These are phyloP conservation scores for Euproctis similis DNA, from an alignment of 2,888 invertebrate species.

Conservation along the genomic window DNA sequence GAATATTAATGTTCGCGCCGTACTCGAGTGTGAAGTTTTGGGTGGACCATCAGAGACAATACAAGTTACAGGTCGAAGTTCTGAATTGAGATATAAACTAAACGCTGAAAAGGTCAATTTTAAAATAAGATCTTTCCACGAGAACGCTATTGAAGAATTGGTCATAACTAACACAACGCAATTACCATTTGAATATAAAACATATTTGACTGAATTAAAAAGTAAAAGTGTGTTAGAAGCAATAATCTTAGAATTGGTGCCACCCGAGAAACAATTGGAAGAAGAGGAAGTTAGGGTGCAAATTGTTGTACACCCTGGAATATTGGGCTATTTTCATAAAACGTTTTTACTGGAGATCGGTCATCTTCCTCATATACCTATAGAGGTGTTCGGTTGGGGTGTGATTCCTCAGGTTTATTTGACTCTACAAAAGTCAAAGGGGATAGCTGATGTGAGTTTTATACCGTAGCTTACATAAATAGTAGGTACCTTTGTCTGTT, in stretches of 20 bases:
- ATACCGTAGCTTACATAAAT: too few species aligned
- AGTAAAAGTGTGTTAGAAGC: constrained; percentile 51
- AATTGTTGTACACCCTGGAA: constrained; percentile 70
- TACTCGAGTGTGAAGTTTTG: constrained; percentile 67
- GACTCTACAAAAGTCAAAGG: constrained; percentile 51
- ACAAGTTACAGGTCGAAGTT: constrained; percentile 65
- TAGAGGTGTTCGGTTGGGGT: constrained; percentile 75
- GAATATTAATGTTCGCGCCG: constrained; percentile 60
- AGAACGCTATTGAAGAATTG: constrained; percentile 46
- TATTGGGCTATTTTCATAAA: constrained; percentile 70
- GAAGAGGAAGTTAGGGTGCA: constrained; percentile 50
- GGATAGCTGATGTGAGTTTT: background rate
- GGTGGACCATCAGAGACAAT: constrained; percentile 75
- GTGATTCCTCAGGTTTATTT: constrained; percentile 77
- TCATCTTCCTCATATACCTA: constrained; percentile 65
- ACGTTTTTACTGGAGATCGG: constrained; percentile 69
- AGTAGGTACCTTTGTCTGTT: too few species aligned
- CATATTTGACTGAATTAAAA: constrained; percentile 44
- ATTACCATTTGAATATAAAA: constrained; percentile 59
- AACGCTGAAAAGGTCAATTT: constrained; percentile 56
- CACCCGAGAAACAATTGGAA: constrained; percentile 51
- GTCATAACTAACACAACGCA: constrained; percentile 66
- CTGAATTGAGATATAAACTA: constrained; percentile 66
- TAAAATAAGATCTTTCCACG: constrained; percentile 62
- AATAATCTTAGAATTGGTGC: constrained; percentile 60